Percentiles rank a stretch among this genome's conserved stretches.
These are phyloP conservation scores for Lagorchestes hirsutus DNA, from an alignment of 2,797 vertebrate species.

Conservation along the genomic window DNA sequence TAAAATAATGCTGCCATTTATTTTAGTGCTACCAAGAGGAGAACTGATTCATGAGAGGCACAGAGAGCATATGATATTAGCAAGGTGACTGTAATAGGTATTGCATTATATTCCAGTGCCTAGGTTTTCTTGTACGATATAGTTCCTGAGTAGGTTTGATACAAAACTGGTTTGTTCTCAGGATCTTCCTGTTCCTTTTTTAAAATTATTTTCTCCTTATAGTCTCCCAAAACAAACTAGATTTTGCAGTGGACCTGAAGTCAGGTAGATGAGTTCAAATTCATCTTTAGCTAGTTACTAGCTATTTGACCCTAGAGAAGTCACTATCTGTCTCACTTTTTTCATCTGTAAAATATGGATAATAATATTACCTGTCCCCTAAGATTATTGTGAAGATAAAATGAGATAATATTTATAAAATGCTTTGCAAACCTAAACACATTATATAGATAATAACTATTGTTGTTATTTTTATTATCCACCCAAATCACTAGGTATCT, in stretches of 20 bases:
- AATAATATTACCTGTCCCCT: background rate
- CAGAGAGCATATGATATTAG: background rate
- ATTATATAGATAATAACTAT: background rate
- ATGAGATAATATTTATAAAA: background rate
- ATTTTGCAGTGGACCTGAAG: background rate
- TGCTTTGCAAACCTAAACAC: background rate
- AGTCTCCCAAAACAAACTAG: background rate
- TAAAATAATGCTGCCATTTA: conserved; percentile 9
- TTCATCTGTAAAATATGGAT: background rate
- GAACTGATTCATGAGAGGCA: conserved; percentile 34
- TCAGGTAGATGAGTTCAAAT: background rate
- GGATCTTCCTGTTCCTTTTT: background rate
- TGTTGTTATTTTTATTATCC: background rate
- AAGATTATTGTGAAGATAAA: background rate
- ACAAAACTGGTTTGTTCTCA: background rate
- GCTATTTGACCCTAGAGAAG: background rate
- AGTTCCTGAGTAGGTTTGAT: background rate
- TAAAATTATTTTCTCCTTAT: background rate
- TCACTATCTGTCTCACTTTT: background rate
- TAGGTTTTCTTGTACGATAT: conserved; percentile 30
- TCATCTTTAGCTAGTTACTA: background rate
- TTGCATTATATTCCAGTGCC: background rate
- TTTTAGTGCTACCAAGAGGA: conserved; percentile 17
- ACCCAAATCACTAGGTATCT: background rate
- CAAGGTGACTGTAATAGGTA: background rate